Conservation (phyloP, 2,113 vertebrate genomes). For the Haplotaxodon microlepis region DNA sequence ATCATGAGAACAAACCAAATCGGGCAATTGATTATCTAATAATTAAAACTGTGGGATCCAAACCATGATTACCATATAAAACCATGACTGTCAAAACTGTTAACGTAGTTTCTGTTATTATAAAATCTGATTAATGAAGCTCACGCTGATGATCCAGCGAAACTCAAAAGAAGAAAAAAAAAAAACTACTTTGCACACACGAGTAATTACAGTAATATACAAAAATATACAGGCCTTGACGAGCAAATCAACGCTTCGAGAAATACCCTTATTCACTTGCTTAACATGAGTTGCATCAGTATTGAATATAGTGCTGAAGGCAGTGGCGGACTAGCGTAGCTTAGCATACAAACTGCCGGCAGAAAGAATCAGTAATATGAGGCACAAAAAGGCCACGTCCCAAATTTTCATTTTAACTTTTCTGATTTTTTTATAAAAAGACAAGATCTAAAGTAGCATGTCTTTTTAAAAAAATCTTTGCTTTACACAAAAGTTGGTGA, state of each 20-base stretch:
- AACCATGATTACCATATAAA: neutral
- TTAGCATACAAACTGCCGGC: neutral
- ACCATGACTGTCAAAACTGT: neutral
- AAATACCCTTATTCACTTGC: neutral
- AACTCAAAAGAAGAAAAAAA: neutral
- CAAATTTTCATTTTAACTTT: neutral
- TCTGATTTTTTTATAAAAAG: neutral
- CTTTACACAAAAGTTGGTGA: neutral
- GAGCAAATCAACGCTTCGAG: neutral
- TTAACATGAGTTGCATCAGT: neutral
- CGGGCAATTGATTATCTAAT: neutral
- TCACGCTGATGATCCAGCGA: neutral
- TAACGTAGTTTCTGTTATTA: neutral
- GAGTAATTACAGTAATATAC: constrained; percentile 67
- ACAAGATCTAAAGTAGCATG: neutral
- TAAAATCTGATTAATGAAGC: neutral
- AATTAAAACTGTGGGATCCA: neutral
- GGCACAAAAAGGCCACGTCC: neutral
- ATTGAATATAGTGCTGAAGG: neutral
- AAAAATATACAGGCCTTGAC: constrained; percentile 45
- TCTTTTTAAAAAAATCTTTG: neutral
- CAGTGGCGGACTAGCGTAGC: neutral
- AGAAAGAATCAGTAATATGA: neutral
- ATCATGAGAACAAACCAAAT: neutral
- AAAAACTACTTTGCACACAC: neutral